Conservation (phyloP, 2,888 invertebrate genomes). For the Synergus laeviventris region DNA sequence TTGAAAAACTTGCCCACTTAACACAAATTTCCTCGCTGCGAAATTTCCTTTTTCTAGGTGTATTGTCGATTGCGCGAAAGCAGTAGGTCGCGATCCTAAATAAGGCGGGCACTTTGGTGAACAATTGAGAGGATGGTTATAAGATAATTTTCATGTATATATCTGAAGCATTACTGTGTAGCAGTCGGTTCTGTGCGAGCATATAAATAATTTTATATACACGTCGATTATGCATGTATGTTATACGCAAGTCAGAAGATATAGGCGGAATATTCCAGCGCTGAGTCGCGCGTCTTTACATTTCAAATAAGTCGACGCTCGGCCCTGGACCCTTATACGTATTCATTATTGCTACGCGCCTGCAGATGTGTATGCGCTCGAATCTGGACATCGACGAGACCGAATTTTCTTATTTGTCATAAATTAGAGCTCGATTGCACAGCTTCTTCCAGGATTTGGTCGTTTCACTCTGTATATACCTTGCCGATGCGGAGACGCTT, state of each 20-base stretch:
- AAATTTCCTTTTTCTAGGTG: neutral
- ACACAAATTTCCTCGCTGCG: neutral
- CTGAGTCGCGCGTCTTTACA: slow-evolving; percentile 67
- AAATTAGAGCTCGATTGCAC: slow-evolving; percentile 60
- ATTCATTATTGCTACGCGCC: slow-evolving; percentile 71
- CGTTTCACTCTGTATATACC: neutral
- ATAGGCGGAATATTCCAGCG: slow-evolving; percentile 54
- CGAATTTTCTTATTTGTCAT: slow-evolving; percentile 70
- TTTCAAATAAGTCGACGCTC: slow-evolving; percentile 73
- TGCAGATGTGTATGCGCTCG: slow-evolving; percentile 64
- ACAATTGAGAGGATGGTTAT: too few species aligned
- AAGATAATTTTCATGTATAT: neutral
- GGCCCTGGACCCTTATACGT: slow-evolving; percentile 66
- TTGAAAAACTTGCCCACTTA: slow-evolving; percentile 7
- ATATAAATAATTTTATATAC: slow-evolving; percentile 66
- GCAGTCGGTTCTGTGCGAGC: neutral
- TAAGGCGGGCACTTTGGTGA: too few species aligned
- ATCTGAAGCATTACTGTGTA: neutral
- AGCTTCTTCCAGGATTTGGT: slow-evolving; percentile 17
- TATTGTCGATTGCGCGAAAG: neutral
- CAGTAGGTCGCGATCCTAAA: too few species aligned
- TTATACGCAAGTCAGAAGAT: slow-evolving; percentile 60
- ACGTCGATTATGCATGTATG: slow-evolving; percentile 67
- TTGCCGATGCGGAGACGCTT: slow-evolving; percentile 1
- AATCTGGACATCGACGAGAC: slow-evolving; percentile 60